These are phyloP conservation scores for Punctoribates punctum DNA, from an alignment of 2,888 invertebrate genomes.

Conservation along the genomic window DNA sequence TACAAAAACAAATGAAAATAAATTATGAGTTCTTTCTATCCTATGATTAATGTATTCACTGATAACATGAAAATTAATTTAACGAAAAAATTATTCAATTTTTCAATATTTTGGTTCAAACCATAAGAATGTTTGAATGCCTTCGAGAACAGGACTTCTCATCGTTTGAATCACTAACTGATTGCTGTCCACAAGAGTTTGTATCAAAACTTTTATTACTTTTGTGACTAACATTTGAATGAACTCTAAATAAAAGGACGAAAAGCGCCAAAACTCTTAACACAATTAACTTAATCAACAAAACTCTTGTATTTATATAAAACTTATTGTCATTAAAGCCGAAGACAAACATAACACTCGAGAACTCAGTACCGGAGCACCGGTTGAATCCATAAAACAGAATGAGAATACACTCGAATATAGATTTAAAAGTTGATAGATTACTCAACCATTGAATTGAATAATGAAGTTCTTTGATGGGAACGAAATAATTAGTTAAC, in stretches of 20 bases:
- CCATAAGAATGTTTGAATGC: too few relatives aligned
- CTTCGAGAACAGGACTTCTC: too few relatives aligned
- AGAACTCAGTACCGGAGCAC: constrained; percentile 21
- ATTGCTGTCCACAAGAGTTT: constrained; percentile 52
- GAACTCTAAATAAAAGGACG: constrained; percentile 14
- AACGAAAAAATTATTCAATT: too few relatives aligned
- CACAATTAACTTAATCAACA: constrained; percentile 1
- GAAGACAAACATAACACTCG: constrained; percentile 21
- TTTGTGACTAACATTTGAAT: not conserved
- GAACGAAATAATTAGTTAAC: not conserved
- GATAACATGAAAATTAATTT: too few relatives aligned
- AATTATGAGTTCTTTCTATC: too few relatives aligned
- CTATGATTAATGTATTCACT: too few relatives aligned
- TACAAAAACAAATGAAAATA: too few relatives aligned
- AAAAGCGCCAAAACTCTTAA: constrained; percentile 22
- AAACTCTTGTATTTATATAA: not conserved
- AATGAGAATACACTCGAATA: constrained; percentile 19
- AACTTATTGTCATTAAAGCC: constrained; percentile 29
- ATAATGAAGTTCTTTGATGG: constrained; percentile 1
- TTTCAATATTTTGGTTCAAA: too few relatives aligned
- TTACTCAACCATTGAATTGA: constrained; percentile 15
- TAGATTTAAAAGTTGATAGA: not conserved
- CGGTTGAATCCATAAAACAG: constrained; percentile 36
- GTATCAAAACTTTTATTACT: not conserved
- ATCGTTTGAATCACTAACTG: too few relatives aligned